Evolutionary conservation across 2,888 invertebrate species (phyloP).

Genomic region (Panorpa germanica): DNA sequence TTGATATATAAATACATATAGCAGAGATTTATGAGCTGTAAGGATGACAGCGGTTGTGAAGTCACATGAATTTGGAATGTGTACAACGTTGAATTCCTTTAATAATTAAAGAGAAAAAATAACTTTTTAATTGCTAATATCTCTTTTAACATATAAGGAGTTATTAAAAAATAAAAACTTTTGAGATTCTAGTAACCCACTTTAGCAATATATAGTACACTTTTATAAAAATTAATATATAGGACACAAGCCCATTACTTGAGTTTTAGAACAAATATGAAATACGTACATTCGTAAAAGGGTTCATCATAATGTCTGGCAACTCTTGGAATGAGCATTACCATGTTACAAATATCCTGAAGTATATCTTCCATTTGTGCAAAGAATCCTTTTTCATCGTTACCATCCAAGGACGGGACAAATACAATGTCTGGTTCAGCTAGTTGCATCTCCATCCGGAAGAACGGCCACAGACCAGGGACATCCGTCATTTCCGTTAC

Average conservation of each 20-base stretch:
- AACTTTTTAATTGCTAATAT: too few relatives aligned
- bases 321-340: constrained; percentile 50
- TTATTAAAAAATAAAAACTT: too few relatives aligned
- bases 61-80: too few relatives aligned
- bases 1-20: too few relatives aligned
- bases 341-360: constrained; percentile 59
- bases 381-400: constrained; percentile 43
- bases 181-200: too few relatives aligned
- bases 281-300: constrained; percentile 24
- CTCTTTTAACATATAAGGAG: too few relatives aligned
- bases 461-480: constrained; percentile 49
- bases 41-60: too few relatives aligned
- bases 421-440: constrained; percentile 54
- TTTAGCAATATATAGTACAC: too few relatives aligned
- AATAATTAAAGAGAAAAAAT: too few relatives aligned
- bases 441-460: constrained; percentile 57
- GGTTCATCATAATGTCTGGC: constrained; percentile 24
- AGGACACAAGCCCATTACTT: constrained; percentile 9
- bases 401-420: constrained; percentile 45
- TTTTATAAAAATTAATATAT: constrained; percentile 19
- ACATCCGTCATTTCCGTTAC: too few relatives aligned
- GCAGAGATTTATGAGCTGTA: too few relatives aligned
- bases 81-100: too few relatives aligned
- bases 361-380: constrained; percentile 46
- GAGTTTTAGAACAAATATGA: constrained; percentile 5